Conservation (phyloP, 2,888 invertebrate genomes). For the Lepidochrysops patricia region DNA sequence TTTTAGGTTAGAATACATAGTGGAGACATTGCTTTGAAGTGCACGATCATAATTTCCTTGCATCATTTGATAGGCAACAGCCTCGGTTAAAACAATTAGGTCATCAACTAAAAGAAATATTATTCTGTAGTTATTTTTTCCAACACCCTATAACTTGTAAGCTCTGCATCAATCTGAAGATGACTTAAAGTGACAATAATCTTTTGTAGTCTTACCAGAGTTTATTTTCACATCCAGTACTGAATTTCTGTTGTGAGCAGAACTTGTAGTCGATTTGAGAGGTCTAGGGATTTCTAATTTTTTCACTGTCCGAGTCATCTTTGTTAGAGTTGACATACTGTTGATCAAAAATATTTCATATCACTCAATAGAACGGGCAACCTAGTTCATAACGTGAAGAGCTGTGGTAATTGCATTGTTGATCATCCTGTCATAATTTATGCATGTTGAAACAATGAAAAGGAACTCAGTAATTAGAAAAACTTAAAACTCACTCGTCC, state of each 20-base stretch:
- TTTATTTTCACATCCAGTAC: slow-evolving; percentile 70
- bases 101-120: slow-evolving; percentile 79
- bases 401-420: slow-evolving; percentile 47
- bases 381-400: slow-evolving; percentile 26
- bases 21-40: slow-evolving; percentile 82
- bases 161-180: too few relatives aligned
- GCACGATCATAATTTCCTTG: slow-evolving; percentile 82
- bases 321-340: slow-evolving; percentile 75
- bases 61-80: slow-evolving; percentile 83
- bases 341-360: slow-evolving; percentile 35
- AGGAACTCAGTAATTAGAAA: slow-evolving; percentile 39
- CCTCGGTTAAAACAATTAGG: slow-evolving; percentile 87
- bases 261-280: slow-evolving; percentile 77
- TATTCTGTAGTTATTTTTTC: neutral
- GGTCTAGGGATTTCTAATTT: slow-evolving; percentile 85
- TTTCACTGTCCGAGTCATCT: slow-evolving; percentile 81
- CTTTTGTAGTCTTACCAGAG: slow-evolving; percentile 54
- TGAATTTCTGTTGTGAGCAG: slow-evolving; percentile 68
- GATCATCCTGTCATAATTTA: slow-evolving; percentile 46
- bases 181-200: neutral
- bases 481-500: slow-evolving; percentile 67
- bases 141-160: too few relatives aligned
- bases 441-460: slow-evolving; percentile 45
- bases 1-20: slow-evolving; percentile 87
- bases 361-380: slow-evolving; percentile 19